Evolutionary conservation across 2,888 invertebrate species (phyloP).

Genomic region (Leptarthrus brevirostris): DNA sequence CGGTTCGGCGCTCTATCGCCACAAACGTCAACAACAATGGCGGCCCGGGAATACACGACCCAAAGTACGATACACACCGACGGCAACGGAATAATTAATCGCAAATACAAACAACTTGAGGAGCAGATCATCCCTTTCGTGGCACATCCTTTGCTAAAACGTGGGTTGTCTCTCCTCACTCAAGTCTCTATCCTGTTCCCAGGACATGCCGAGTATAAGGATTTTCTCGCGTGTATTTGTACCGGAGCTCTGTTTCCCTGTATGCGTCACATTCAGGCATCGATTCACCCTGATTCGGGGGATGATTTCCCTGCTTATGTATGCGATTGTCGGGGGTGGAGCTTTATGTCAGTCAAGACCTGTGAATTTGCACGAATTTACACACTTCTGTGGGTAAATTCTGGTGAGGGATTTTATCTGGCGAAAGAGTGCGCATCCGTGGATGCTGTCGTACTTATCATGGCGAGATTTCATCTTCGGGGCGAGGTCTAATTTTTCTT

Average conservation of each 20-base stretch:
- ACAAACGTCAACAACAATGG: conserved; percentile 41
- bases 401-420: conserved; percentile 7
- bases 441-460: conserved; percentile 46
- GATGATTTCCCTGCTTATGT: conserved; percentile 5
- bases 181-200: conserved; percentile 10
- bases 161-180: conserved; percentile 47
- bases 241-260: not conserved
- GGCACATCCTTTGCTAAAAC: conserved; percentile 48
- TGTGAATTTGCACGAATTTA: not conserved
- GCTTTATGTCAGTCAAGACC: conserved; percentile 41
- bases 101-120: conserved; percentile 51
- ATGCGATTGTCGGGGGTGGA: conserved; percentile 49
- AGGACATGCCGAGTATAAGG: conserved; percentile 14
- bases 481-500: conserved; percentile 49
- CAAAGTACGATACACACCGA: conserved; percentile 29
- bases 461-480: conserved; percentile 48
- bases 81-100: conserved; percentile 51
- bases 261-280: conserved; percentile 26
- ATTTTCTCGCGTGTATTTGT: conserved; percentile 21
- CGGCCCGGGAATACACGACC: conserved; percentile 41
- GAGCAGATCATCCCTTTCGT: conserved; percentile 53
- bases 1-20: conserved; percentile 1
- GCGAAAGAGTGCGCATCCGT: conserved; percentile 36
- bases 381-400: not conserved
- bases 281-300: conserved; percentile 37